Conservation (phyloP, 2,113 vertebrate species). For the Myxocyprinus asiaticus region DNA sequence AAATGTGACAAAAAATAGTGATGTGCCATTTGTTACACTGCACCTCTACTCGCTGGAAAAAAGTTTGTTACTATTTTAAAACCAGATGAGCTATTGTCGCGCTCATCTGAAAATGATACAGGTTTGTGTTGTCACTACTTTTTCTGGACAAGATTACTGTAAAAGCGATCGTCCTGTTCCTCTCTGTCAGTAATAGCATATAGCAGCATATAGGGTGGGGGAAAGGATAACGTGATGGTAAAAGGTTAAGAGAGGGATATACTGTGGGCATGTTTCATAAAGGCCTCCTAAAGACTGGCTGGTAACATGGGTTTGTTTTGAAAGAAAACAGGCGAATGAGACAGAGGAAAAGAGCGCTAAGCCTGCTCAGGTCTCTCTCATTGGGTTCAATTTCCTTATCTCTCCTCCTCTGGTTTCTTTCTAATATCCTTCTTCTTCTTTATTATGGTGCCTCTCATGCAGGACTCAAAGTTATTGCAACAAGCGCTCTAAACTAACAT, state of each 20-base stretch:
- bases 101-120: too few relatives aligned
- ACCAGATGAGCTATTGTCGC: too few relatives aligned
- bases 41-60: too few relatives aligned
- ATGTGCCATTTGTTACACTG: too few relatives aligned
- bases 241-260: slow-evolving; percentile 48
- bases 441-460: slow-evolving; percentile 15
- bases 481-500: slow-evolving; percentile 61
- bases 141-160: too few relatives aligned
- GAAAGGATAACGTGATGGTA: slow-evolving; percentile 2
- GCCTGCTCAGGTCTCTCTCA: slow-evolving; percentile 45
- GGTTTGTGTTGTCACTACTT: too few relatives aligned
- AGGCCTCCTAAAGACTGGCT: slow-evolving; percentile 53
- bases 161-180: neutral
- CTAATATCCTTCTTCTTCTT: slow-evolving; percentile 64
- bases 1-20: too few relatives aligned
- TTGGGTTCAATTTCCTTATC: slow-evolving; percentile 73
- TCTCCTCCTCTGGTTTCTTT: slow-evolving; percentile 67
- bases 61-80: too few relatives aligned
- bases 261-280: slow-evolving; percentile 60
- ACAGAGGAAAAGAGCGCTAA: slow-evolving; percentile 63
- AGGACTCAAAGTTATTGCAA: slow-evolving; percentile 54
- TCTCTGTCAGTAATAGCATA: neutral
- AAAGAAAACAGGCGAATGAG: slow-evolving; percentile 68
- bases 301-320: slow-evolving; percentile 61
- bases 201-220: neutral